Conservation (phyloP, 2,888 invertebrate species). For the Caenorhabditis sp. region DNA sequence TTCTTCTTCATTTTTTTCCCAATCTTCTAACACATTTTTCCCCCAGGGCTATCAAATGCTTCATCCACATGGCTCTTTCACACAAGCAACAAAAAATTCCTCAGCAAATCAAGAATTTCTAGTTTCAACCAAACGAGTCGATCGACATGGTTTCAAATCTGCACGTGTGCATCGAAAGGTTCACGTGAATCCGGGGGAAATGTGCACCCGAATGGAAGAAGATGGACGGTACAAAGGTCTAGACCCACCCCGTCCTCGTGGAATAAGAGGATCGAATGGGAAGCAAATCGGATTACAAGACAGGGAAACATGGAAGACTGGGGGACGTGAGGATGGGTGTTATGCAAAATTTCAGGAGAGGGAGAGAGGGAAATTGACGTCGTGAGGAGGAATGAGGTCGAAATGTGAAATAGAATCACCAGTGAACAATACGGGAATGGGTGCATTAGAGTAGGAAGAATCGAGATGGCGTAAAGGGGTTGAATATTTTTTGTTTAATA, state of each 20-base stretch:
- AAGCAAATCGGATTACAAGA: background rate
- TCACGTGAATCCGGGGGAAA: constrained; percentile 15
- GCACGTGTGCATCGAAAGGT: background rate
- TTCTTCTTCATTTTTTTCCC: background rate
- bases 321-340: too few species aligned
- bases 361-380: too few species aligned
- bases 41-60: too few species aligned
- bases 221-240: constrained; percentile 9
- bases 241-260: background rate
- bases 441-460: too few species aligned
- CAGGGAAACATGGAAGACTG: too few species aligned
- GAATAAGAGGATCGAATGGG: background rate
- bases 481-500: too few species aligned
- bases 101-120: constrained; percentile 6
- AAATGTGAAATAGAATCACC: too few species aligned
- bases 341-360: too few species aligned
- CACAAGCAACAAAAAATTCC: background rate
- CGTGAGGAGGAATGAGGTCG: too few species aligned
- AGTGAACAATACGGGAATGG: too few species aligned
- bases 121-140: constrained; percentile 15
- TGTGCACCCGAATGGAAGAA: constrained; percentile 13
- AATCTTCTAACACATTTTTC: background rate
- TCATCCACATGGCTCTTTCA: too few species aligned
- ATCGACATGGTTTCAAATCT: background rate
- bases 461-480: too few species aligned